Evolutionary conservation across 2,113 vertebrate genomes (phyloP).

Genomic region (Gambusia holbrooki): DNA sequence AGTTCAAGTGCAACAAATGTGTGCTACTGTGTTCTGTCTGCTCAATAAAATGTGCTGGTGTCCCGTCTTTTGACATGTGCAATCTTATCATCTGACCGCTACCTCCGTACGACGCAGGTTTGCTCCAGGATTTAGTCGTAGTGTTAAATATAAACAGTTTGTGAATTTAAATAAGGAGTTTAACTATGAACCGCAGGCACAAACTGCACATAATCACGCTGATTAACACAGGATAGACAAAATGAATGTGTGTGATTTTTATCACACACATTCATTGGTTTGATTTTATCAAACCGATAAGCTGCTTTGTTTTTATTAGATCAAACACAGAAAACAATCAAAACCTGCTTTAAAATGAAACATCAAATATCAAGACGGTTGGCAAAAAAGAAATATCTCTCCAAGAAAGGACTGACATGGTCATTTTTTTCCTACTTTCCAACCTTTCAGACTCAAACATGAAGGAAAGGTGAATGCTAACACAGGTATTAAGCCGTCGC

Average conservation of each 20-base stretch:
- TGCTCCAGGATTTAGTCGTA: neutral
- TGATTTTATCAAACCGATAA: too few relatives aligned
- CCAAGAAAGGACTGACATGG: neutral
- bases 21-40: conserved; percentile 69
- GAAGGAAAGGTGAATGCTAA: neutral
- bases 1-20: conserved; percentile 53
- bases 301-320: neutral
- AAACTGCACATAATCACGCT: neutral
- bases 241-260: too few relatives aligned
- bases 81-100: neutral
- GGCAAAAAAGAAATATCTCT: too few relatives aligned
- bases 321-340: conserved; percentile 22
- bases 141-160: neutral
- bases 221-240: too few relatives aligned
- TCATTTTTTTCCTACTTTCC: neutral
- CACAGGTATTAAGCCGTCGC: too few relatives aligned
- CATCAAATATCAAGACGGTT: too few relatives aligned
- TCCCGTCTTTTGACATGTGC: conserved; percentile 53
- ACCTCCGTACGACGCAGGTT: neutral
- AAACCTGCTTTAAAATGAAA: conserved; percentile 9
- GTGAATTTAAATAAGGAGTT: neutral
- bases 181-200: neutral
- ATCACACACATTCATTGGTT: too few relatives aligned
- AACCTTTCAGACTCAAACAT: neutral
- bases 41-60: conserved; percentile 66